Percentiles rank a stretch among this genome's conserved stretches.
Evolutionary conservation across 2,113 vertebrate species (phyloP).

Genomic region (Poeciliopsis turrubarensis): DNA sequence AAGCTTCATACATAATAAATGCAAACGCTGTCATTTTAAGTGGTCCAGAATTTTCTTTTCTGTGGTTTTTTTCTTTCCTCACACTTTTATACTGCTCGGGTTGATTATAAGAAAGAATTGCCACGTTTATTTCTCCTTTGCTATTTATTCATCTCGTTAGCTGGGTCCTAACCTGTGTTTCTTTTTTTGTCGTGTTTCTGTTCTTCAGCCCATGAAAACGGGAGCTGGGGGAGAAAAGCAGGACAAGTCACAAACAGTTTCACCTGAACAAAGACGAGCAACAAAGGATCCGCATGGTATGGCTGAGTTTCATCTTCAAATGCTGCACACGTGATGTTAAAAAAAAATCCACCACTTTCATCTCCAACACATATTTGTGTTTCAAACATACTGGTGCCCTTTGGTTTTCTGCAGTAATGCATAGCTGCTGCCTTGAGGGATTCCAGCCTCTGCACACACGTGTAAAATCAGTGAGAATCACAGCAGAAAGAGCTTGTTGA

Average conservation of each 20-base stretch:
- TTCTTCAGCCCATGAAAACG: conserved; percentile 77
- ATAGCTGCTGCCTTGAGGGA: conserved; percentile 13
- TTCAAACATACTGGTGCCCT: conserved; percentile 13
- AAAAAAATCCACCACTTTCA: background rate
- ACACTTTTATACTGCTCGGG: conserved; percentile 34
- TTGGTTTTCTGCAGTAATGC: conserved; percentile 4
- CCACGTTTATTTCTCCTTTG: conserved; percentile 36
- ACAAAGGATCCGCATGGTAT: conserved; percentile 74
- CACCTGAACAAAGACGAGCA: conserved; percentile 67
- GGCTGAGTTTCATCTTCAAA: conserved; percentile 21
- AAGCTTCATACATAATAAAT: conserved; percentile 75
- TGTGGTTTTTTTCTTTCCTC: conserved; percentile 17
- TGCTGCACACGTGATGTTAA: background rate
- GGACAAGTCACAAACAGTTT: conserved; percentile 59
- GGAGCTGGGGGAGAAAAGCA: conserved; percentile 57
- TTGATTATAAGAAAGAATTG: conserved; percentile 56
- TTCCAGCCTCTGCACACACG: conserved; percentile 33
- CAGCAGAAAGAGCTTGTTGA: conserved; percentile 54
- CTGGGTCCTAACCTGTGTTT: conserved; percentile 54
- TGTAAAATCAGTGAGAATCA: conserved; percentile 44
- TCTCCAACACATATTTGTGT: conserved; percentile 1
- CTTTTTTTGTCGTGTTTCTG: conserved; percentile 48
- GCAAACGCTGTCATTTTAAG: conserved; percentile 67
- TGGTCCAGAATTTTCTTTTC: conserved; percentile 67
- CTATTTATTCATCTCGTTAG: conserved; percentile 55